These are phyloP conservation scores for Malacoraja senta DNA, from an alignment of 2,797 vertebrate genomes.

Conservation along the genomic window DNA sequence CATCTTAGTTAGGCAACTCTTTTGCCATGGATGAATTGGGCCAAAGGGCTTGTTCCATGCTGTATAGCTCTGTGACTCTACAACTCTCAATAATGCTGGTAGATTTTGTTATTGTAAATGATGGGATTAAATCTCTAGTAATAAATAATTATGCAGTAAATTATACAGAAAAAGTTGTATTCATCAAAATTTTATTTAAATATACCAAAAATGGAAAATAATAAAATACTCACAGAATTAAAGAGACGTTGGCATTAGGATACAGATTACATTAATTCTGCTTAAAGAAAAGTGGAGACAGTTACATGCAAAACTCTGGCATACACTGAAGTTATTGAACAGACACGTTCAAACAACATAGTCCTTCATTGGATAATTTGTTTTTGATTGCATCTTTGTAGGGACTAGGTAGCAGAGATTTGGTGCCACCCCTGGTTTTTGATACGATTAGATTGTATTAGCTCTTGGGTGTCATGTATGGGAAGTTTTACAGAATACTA, in stretches of 20 bases:
- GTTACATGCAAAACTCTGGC: not conserved
- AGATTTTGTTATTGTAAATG: not conserved
- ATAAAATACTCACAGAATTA: not conserved
- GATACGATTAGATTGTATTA: not conserved
- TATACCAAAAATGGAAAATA: not conserved
- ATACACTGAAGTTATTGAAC: not conserved
- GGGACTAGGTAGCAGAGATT: not conserved
- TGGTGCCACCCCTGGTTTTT: not conserved
- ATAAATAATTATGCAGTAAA: not conserved
- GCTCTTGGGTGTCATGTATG: not conserved
- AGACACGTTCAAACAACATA: too few species aligned
- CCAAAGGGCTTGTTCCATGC: too few species aligned
- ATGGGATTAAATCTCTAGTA: not conserved
- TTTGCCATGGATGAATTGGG: too few species aligned
- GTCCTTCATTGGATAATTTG: not conserved
- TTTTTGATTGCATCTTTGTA: not conserved
- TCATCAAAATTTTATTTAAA: conserved; percentile 18
- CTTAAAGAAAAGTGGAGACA: not conserved
- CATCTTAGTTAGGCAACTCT: too few species aligned
- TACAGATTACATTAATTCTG: not conserved
- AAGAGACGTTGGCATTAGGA: not conserved
- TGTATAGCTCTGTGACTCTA: too few species aligned
- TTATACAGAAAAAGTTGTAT: conserved; percentile 6
- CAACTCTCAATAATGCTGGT: not conserved
- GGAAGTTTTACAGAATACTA: not conserved